Base-by-base conservation (phyloP, 2,888 invertebrate genomes). In the Sthenelais limicola region DNA sequence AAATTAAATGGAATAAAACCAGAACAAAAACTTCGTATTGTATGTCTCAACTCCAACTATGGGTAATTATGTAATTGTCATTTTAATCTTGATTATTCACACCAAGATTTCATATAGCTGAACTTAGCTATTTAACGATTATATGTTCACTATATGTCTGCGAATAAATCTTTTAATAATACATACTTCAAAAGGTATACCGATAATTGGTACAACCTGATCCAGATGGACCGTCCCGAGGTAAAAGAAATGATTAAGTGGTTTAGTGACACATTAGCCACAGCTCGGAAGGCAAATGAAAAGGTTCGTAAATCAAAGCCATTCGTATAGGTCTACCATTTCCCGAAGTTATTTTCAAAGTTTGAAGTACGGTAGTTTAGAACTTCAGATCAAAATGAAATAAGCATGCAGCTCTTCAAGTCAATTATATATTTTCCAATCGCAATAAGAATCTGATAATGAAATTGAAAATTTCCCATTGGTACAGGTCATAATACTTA, bases 21-120 rank as follows among this genome's bases (percentile, higher is more conserved):
- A 30, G n/a, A 52, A 12, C 3, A 52, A 9, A 38, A 38, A n/a
- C 75, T 78, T 0, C 51, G 74, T 21, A 58, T 77, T 21, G n/a
- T 78, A 28, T 48, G 68, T n/a, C 62, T 75, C 73, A 78, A 78
- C 56, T 58, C 77, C 33, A 70, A 70, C 38, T 77, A 73, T 70
- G 68, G 74, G 76, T 77, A 67, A 0, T 62, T 32, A 35, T 38
- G 18, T 9, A 9, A 43, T 18, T 43, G 9, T 43, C 18, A 18
- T 12, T 24, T 12, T 21, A 52, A 52, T 28, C 3, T 52, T 52
- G 24, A 5, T 28, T 15, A 62, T 35, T 21, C 43, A 62, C 24
- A 26, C 43, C 43, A 43, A 62, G 18, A 62, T 38, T 24, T 68
- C 21, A 4, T 68, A 68, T 28, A 68, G 48, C 35, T 7, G 33